These are phyloP conservation scores for Mus musculus DNA, from an alignment of 2,113 vertebrate genomes.

Conservation along the genomic window DNA sequence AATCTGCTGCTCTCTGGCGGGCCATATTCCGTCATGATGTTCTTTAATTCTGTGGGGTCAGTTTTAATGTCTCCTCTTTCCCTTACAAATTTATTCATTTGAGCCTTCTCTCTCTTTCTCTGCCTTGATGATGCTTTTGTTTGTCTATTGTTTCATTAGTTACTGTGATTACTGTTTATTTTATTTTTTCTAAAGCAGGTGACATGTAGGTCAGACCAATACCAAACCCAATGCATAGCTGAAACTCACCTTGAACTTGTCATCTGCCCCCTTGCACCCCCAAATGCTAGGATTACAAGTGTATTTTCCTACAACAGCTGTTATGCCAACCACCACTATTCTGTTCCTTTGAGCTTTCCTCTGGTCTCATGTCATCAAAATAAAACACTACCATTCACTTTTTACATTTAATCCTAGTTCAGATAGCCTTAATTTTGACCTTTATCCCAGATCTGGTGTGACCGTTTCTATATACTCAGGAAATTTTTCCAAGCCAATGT, in stretches of 20 bases:
- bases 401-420: background rate
- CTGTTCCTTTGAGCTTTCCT: background rate
- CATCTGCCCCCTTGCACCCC: background rate
- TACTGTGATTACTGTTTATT: background rate
- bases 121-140: background rate
- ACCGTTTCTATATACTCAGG: background rate
- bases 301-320: background rate
- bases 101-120: background rate
- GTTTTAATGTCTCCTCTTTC: background rate
- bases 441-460: background rate
- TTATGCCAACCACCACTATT: too few relatives aligned
- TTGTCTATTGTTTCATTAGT: background rate
- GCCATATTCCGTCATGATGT: background rate
- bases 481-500: slow-evolving; percentile 26
- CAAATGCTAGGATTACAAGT: background rate
- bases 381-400: background rate
- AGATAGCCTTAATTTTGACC: background rate
- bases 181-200: background rate
- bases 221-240: background rate
- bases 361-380: background rate
- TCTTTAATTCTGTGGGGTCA: background rate
- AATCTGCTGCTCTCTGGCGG: background rate
- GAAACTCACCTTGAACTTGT: background rate
- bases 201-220: background rate
- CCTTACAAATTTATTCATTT: background rate